These are phyloP conservation scores for Tenthredo livida DNA, from an alignment of 2,888 invertebrate genomes.

Conservation along the genomic window DNA sequence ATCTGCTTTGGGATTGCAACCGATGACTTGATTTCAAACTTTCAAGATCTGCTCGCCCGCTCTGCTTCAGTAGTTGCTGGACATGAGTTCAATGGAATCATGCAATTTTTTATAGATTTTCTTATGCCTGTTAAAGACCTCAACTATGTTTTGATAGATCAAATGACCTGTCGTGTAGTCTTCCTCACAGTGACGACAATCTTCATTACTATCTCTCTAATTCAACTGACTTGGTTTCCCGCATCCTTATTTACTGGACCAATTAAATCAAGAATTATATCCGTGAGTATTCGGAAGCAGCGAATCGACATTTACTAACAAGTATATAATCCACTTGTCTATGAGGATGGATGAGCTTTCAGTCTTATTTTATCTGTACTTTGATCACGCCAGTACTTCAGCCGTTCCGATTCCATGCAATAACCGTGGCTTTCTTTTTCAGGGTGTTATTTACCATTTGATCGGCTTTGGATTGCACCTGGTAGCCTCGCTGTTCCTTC, in stretches of 20 bases:
- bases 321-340: background rate
- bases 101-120: no score
- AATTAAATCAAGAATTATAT: background rate
- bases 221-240: constrained; percentile 16
- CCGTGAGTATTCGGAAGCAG: background rate
- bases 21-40: background rate
- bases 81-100: background rate
- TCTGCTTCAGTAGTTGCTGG: background rate
- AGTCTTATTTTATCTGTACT: no score
- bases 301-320: background rate
- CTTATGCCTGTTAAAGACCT: background rate
- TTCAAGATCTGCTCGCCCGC: background rate
- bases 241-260: constrained; percentile 2
- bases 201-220: background rate
- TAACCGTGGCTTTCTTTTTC: constrained; percentile 30
- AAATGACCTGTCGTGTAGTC: background rate
- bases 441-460: constrained; percentile 83
- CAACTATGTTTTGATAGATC: background rate
- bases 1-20: constrained; percentile 11
- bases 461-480: constrained; percentile 86
- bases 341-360: no score
- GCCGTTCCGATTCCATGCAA: no score
- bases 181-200: background rate
- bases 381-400: no score
- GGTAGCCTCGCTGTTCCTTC: constrained; percentile 83